phyloP scores from a whole-genome alignment of 2,888 invertebrate genomes.

The Andrena trimmerana region DNA sequence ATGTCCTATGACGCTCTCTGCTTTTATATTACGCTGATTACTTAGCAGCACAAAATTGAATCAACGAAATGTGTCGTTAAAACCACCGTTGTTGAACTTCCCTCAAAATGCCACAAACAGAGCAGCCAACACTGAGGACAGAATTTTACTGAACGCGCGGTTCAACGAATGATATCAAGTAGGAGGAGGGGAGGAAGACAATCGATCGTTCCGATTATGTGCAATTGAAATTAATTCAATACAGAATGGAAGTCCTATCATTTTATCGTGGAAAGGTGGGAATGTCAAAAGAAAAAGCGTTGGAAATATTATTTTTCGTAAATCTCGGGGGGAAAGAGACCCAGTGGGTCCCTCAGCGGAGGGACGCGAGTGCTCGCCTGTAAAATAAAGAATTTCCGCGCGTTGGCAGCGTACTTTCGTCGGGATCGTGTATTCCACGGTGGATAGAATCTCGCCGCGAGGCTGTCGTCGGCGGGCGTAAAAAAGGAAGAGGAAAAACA shows the following conservation, averaged over 20 bases:
- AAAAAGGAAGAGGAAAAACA: constrained; percentile 54
- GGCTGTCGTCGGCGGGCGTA: constrained; percentile 35
- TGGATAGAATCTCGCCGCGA: constrained; percentile 61
- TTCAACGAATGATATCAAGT: neutral
- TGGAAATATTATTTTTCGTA: constrained; percentile 21
- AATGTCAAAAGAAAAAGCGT: neutral
- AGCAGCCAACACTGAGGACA: neutral
- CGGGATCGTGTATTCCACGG: constrained; percentile 42
- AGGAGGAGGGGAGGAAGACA: neutral
- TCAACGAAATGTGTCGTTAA: neutral
- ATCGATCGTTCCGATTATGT: neutral
- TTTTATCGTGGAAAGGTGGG: neutral
- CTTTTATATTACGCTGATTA: neutral
- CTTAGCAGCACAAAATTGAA: too few species aligned
- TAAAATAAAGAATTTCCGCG: constrained; percentile 20
- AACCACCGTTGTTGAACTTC: neutral
- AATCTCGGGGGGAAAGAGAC: neutral
- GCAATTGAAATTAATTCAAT: constrained; percentile 16
- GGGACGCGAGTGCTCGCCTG: neutral
- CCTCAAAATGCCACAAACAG: neutral
- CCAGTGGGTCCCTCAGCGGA: neutral
- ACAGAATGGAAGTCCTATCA: neutral
- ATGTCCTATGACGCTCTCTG: too few species aligned
- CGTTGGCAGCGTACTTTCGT: constrained; percentile 34
- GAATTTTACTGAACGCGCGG: neutral